Evolutionary conservation across 2,888 invertebrate genomes (phyloP), one percentile per base, ranked within the genome.

Genomic region (Caenorhabditis sp.): DNA sequence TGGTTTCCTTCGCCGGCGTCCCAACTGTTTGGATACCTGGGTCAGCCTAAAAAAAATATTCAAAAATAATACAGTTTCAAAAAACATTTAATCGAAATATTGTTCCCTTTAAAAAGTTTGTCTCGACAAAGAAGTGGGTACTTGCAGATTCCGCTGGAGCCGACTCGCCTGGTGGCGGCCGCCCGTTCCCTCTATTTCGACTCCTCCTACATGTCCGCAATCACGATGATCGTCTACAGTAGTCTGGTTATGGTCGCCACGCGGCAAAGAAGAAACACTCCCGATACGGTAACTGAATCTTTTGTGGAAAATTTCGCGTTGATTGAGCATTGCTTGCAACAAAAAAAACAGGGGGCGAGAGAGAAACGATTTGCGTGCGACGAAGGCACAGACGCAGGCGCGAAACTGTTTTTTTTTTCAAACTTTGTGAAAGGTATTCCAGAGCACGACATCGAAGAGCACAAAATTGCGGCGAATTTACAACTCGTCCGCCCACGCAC

Each of bases 171-270:
- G 30, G 50, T 45, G 9, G 66, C 73, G 9, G 78, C 68, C n/a
- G 72, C 76, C 11, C 74, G 85, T 15, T 74, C 82, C 13, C 59
- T 85, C 17, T 79, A 82, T 53, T 85, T 83, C 39, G 85, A 85
- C 30, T 79, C 72, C 32, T 65, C 62, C n/a, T 61, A 72, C 17
- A 66, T 81, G 8, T 81, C 85, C 0, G 81, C 83, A 0, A 66
- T 83, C n/a, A 79, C 79, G 13, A 43, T 85, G 11, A 74, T 79
- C 9, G 75, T 82, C 2, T 84, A 80, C 46, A 75, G 82, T 17
- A 76, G 78, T 13, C 53, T 85, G 6, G 76, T 82, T 11, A 68
- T 72, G 24, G 66, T 81, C n/a, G 62, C 75, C 13, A 70, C 82
- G 11, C 58, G 80, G 24, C 65, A 79, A n/a, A 79, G 73, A 30